Percentiles rank a stretch among this genome's conserved stretches.
These are phyloP conservation scores for Myocastor coypus DNA, from an alignment of 2,113 vertebrate species.

Conservation along the genomic window DNA sequence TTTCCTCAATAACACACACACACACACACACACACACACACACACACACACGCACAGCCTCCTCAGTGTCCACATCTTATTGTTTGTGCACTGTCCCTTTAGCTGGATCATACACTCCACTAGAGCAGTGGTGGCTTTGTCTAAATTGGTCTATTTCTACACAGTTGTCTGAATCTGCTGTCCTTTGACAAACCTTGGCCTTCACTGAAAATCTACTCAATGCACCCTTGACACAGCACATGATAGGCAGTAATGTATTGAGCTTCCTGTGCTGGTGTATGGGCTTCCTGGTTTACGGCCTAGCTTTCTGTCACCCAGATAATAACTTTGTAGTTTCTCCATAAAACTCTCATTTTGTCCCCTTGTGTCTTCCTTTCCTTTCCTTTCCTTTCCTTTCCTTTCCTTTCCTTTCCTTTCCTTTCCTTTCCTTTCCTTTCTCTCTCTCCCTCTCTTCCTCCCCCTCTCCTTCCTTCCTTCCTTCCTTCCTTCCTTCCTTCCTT, in stretches of 20 bases:
- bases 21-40: not conserved
- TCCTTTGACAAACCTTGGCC: not conserved
- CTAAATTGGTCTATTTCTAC: not conserved
- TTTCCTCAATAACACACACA: fast-evolving
- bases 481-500: too few relatives aligned
- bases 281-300: not conserved
- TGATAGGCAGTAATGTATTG: fast-evolving
- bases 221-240: not conserved
- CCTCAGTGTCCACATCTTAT: too few relatives aligned
- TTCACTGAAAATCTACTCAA: not conserved
- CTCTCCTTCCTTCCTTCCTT: fast-evolving
- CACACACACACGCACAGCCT: not conserved
- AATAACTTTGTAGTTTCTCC: not conserved
- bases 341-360: not conserved
- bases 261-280: fast-evolving
- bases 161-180: not conserved
- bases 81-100: not conserved
- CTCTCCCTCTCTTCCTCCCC: not conserved
- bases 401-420: not conserved
- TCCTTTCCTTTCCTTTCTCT: not conserved
- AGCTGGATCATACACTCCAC: fast-evolving
- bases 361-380: not conserved
- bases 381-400: not conserved
- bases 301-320: not conserved
- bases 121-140: not conserved